Evolutionary conservation across 2,797 vertebrate species (phyloP).

Genomic region (Danio aesculapii): DNA sequence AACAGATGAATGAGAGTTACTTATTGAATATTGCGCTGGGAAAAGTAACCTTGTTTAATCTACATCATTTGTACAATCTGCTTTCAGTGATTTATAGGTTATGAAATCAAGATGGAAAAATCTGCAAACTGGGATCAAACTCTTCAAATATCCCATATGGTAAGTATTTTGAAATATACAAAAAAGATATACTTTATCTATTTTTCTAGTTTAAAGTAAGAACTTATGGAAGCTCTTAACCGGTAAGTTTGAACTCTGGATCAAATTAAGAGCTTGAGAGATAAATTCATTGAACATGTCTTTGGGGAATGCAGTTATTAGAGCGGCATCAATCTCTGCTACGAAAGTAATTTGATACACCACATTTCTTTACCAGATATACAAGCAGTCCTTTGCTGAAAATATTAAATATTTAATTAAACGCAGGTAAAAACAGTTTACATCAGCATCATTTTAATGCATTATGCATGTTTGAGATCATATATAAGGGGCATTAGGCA

Average conservation of each 20-base stretch:
- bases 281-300: slow-evolving; percentile 30
- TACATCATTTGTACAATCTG: slow-evolving; percentile 17
- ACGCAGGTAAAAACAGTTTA: slow-evolving; percentile 26
- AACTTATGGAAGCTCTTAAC: not conserved
- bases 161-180: slow-evolving; percentile 1
- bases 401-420: slow-evolving; percentile 20
- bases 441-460: not conserved
- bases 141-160: not conserved
- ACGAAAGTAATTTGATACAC: slow-evolving; percentile 32
- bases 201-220: not conserved
- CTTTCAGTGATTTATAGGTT: slow-evolving; percentile 14
- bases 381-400: slow-evolving; percentile 26
- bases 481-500: not conserved
- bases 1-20: slow-evolving; percentile 59
- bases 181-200: not conserved
- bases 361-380: slow-evolving; percentile 16
- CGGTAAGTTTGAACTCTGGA: slow-evolving; percentile 6
- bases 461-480: not conserved
- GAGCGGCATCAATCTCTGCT: slow-evolving; percentile 35
- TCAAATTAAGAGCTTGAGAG: slow-evolving; percentile 5
- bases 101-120: slow-evolving; percentile 14
- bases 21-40: slow-evolving; percentile 49
- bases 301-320: slow-evolving; percentile 38
- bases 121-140: not conserved
- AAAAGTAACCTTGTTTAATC: slow-evolving; percentile 46